Conservation (phyloP, 2,113 vertebrate genomes). For the Scartelaos histophorus region DNA sequence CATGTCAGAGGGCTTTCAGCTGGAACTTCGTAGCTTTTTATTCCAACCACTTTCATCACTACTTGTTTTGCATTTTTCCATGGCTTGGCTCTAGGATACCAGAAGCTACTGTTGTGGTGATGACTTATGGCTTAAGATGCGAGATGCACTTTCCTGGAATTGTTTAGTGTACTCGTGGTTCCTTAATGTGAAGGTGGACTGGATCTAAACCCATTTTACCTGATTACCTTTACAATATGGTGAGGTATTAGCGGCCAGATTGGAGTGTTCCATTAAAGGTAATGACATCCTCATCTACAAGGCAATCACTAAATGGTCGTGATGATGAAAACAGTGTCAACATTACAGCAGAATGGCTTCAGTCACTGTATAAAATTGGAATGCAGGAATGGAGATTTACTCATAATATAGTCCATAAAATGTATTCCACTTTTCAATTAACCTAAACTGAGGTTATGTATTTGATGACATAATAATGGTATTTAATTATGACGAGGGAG, state of each 20-base stretch:
- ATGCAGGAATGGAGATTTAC: slow-evolving; percentile 13
- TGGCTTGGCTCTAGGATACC: slow-evolving; percentile 55
- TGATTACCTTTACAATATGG: slow-evolving; percentile 28
- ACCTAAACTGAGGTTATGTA: slow-evolving; percentile 6
- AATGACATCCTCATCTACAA: slow-evolving; percentile 33
- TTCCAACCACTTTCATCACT: slow-evolving; percentile 55
- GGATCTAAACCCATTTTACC: slow-evolving; percentile 38
- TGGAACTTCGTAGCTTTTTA: slow-evolving; percentile 48
- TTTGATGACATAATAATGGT: slow-evolving; percentile 3
- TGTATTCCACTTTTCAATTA: background rate
- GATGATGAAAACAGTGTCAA: slow-evolving; percentile 32
- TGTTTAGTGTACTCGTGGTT: slow-evolving; percentile 22
- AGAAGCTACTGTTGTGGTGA: slow-evolving; percentile 26
- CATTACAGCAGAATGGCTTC: background rate
- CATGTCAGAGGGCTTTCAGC: slow-evolving; percentile 67
- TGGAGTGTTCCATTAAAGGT: slow-evolving; percentile 48
- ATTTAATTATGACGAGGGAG: slow-evolving; percentile 3
- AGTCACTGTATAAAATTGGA: slow-evolving; percentile 7
- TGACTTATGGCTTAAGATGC: slow-evolving; percentile 45
- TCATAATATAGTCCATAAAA: slow-evolving; percentile 14
- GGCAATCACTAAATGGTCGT: slow-evolving; percentile 30
- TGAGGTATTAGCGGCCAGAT: slow-evolving; percentile 45
- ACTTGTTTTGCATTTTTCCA: slow-evolving; percentile 61
- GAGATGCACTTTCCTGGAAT: slow-evolving; percentile 32
- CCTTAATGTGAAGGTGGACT: slow-evolving; percentile 13